Evolutionary conservation across 2,888 invertebrate species (phyloP), one percentile per base, ranked within the genome.

Genomic region (Mesorhabditis spiculigera): DNA sequence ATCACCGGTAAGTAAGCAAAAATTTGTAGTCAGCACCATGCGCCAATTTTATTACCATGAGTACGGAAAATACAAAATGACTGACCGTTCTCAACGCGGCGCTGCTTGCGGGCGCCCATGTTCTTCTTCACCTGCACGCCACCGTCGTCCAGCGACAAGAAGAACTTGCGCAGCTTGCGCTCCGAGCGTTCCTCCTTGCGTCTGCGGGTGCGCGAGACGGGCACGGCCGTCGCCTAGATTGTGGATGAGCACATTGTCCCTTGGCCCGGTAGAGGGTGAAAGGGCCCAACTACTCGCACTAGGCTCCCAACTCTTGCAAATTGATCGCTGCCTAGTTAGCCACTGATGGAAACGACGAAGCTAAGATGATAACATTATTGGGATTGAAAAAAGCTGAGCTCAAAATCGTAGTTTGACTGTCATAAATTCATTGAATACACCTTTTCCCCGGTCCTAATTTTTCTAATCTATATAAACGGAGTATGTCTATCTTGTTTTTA

Each of bases 91-190:
- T 84, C 84, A n/a, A 84, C 73, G 3, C 84, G 76, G 44, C 82
- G 71, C 77, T 78, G 78, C 71, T 85, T 85, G 42, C 80, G 70
- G n/a, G 81, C 75, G 5, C 84, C 82, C 84, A 84, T 84, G 66
- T 82, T 79, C 63, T 72, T 76, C 64, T 80, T 82, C 62, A 81
- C 74, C 10, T 68, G 66, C 28, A 81, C 67, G 3, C 81, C 84
- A 63, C 78, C 83, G 8, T 72, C 75, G 13, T 75, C 78, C 41
- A 78, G 50, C 28, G 72, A 70, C 44, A 73, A 75, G 63, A 71
- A 61, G 70, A 70, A 68, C 45, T 69, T 65, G 58, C 65, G 64
- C 66, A 71, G n/a, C 66, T 68, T 71, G 4, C n/a, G 65, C 4
- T 50, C 58, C 10, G 58, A 10, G 8, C 58, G 8, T 50, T 50